Base-by-base conservation (phyloP, 2,113 vertebrate species). In the Marcusenius ussheri region DNA sequence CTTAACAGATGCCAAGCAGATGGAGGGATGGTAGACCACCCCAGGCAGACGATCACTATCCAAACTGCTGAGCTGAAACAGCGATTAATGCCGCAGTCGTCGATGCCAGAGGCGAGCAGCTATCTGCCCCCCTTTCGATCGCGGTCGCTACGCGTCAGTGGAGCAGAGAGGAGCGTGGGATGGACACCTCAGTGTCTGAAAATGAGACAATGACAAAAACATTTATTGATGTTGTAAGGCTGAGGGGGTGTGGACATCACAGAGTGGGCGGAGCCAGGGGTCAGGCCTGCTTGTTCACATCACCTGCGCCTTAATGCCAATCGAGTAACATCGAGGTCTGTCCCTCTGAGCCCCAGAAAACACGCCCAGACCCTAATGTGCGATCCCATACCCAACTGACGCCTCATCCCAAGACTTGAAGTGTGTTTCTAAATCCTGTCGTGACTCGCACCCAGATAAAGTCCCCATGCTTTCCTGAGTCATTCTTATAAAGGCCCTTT, bases 1-100 rank as follows among this genome's bases (percentile, higher is more conserved):
- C 87, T 90, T 90, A 90, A 83, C 62, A 88, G 89, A 90, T 66
- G 49, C 89, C 47, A 47, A 53, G 85, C 89, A 90, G 89, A 87
- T 51, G 89, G 89, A 87, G 66, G 51, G 86, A 90, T 80, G 24
- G 85, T 66, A 87, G 21, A 88, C 21, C 56, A 88, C 84, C 49
- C 19, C 46, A 56, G 89, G 89, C 89, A 80, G 17, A 62, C 62
- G 86, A 90, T 88, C 74, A 80, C 89, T 88, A 77, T 62, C 62
- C 89, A 88, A 88, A 90, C 87, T 24, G 89, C 31, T 90, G 24
- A 88, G 89, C 89, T 46, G 35, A 87, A 70, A 17, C 58, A 80
- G 87, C 77, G 35, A 42, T 19, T 53, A 85, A 51, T 77, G 17
- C 58, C 21, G 17, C 3, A 13, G 58, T 24, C 58, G 47, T 39